Conservation (phyloP, 2,888 invertebrate species). For the Hoplodrina ambigua region DNA sequence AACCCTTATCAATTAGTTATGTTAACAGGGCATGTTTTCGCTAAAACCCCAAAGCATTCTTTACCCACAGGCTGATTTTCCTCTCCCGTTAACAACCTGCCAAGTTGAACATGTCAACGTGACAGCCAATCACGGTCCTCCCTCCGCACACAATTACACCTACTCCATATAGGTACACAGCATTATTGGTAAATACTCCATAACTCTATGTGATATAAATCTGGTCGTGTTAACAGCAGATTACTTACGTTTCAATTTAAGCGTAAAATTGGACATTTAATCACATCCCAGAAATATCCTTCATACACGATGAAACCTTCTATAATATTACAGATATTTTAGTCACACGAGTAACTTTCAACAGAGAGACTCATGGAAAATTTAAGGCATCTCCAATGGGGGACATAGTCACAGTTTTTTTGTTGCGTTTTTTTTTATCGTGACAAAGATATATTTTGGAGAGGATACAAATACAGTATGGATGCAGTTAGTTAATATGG, state of each 20-base stretch:
- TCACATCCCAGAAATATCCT: constrained; percentile 26
- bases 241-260: constrained; percentile 44
- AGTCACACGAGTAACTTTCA: not conserved
- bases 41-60: constrained; percentile 4
- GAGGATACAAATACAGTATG: too few relatives aligned
- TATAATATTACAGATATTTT: constrained; percentile 24
- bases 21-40: constrained; percentile 9
- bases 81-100: constrained; percentile 27
- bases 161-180: not conserved
- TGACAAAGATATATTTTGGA: not conserved
- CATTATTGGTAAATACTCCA: constrained; percentile 15
- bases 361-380: constrained; percentile 2
- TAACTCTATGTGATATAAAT: constrained; percentile 16
- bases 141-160: constrained; percentile 1
- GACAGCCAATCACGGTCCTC: constrained; percentile 19
- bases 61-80: constrained; percentile 6
- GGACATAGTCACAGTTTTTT: not conserved
- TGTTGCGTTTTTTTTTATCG: not conserved
- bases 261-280: constrained; percentile 46
- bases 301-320: constrained; percentile 8
- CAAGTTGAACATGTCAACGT: constrained; percentile 39
- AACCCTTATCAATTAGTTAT: not conserved
- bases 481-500: too few relatives aligned
- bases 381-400: not conserved
- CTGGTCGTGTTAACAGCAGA: constrained; percentile 37